Percentiles rank a stretch among this genome's conserved stretches.
Conservation (phyloP, 2,888 invertebrate species). For the Sylvicola fuscatus region DNA sequence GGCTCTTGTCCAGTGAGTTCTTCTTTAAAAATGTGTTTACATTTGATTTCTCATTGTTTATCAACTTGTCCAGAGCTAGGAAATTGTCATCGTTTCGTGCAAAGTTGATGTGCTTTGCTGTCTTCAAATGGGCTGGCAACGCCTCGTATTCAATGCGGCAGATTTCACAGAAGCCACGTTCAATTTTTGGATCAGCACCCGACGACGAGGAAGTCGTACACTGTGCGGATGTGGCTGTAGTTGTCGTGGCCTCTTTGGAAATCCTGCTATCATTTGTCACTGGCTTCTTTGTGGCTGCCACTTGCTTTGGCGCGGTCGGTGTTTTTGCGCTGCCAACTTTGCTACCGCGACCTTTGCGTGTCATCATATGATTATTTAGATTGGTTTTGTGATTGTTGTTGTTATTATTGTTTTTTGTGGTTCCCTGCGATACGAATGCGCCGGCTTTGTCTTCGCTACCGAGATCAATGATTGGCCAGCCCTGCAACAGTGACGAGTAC, state of each 20-base stretch:
- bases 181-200: slow-evolving; percentile 17
- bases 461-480: slow-evolving; percentile 23
- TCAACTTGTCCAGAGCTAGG: slow-evolving; percentile 49
- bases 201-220: slow-evolving; percentile 10
- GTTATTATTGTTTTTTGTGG: neutral
- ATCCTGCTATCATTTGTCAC: too few relatives aligned
- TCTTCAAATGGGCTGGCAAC: slow-evolving; percentile 46
- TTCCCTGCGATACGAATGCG: neutral
- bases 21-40: slow-evolving; percentile 45
- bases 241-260: too few relatives aligned
- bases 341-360: slow-evolving; percentile 4
- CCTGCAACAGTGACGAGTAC: slow-evolving; percentile 21
- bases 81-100: slow-evolving; percentile 55
- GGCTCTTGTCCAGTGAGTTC: slow-evolving; percentile 28
- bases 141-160: slow-evolving; percentile 55
- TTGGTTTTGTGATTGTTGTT: neutral
- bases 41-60: slow-evolving; percentile 37
- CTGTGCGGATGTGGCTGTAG: slow-evolving; percentile 10
- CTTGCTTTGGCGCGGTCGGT: too few relatives aligned
- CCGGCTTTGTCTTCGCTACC: slow-evolving; percentile 2
- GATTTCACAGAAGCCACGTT: slow-evolving; percentile 59
- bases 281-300: too few relatives aligned
- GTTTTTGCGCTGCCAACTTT: too few relatives aligned
- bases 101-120: slow-evolving; percentile 51
- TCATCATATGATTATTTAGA: slow-evolving; percentile 2